A percentile compares a stretch with the other conserved stretches of the same genome.
phyloP scores from a whole-genome alignment of 2,797 vertebrate genomes.

The Eleutherodactylus coqui region DNA sequence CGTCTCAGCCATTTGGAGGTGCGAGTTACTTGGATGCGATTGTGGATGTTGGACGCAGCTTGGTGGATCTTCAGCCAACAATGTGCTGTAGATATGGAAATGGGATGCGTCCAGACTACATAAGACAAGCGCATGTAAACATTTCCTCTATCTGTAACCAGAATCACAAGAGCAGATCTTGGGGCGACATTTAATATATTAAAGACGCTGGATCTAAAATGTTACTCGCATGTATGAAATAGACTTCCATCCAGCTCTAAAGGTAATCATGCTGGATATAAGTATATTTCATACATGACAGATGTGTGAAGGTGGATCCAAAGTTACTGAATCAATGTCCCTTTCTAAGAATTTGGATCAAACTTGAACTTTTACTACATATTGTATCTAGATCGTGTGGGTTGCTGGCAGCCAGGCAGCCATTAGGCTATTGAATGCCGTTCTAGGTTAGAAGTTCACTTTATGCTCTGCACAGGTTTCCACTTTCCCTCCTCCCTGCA shows the following conservation, averaged over 20 bases:
- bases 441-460: slow-evolving; percentile 63
- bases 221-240: neutral
- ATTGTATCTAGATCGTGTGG: slow-evolving; percentile 15
- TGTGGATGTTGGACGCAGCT: neutral
- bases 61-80: neutral
- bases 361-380: neutral
- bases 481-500: slow-evolving; percentile 57
- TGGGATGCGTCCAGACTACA: neutral
- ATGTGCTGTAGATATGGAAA: neutral
- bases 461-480: slow-evolving; percentile 61
- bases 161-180: no score
- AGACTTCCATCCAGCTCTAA: neutral
- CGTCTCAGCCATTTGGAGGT: neutral
- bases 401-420: slow-evolving; percentile 42
- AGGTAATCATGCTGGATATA: neutral
- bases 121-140: neutral
- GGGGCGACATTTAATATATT: no score
- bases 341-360: neutral
- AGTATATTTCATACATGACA: neutral
- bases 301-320: neutral
- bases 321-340: neutral
- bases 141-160: neutral
- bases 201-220: no score
- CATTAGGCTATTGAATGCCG: slow-evolving; percentile 47
- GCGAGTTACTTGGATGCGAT: no score